Evolutionary conservation across 2,113 vertebrate species (phyloP).

Genomic region (Pomatostomus ruficeps): DNA sequence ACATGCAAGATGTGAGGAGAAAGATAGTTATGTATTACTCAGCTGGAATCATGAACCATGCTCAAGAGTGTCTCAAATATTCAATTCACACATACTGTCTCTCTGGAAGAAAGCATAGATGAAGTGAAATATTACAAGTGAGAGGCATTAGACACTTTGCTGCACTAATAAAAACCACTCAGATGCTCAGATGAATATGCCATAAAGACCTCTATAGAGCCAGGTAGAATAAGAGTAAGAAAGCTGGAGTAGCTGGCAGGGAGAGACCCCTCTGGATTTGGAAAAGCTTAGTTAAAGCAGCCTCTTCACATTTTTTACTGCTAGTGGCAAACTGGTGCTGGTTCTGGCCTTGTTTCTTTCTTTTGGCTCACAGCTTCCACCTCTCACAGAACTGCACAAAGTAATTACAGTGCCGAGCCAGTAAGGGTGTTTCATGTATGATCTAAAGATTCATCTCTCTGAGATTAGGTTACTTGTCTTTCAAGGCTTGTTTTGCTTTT

Average conservation of each 20-base stretch:
- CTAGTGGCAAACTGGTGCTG: background rate
- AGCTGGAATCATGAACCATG: background rate
- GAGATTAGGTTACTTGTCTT: conserved; percentile 10
- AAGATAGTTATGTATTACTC: background rate
- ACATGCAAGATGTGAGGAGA: background rate
- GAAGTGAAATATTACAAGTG: background rate
- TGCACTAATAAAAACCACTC: background rate
- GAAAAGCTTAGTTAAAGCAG: background rate
- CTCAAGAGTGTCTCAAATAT: background rate
- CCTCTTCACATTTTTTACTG: background rate
- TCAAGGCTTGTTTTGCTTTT: conserved; percentile 31
- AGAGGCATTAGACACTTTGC: background rate
- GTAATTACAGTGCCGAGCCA: background rate
- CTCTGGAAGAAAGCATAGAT: background rate
- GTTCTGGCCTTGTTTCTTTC: background rate
- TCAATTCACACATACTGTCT: background rate
- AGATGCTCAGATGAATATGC: background rate
- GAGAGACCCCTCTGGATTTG: background rate
- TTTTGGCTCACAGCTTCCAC: background rate
- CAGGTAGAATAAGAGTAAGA: background rate
- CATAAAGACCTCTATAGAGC: background rate
- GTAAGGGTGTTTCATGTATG: background rate
- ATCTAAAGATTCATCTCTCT: conserved; percentile 7
- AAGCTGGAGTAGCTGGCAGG: background rate
- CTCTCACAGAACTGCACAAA: background rate